Evolutionary conservation across 2,888 invertebrate genomes (phyloP), one percentile per base, ranked within the genome.

Genomic region (Eupithecia centaureata): DNA sequence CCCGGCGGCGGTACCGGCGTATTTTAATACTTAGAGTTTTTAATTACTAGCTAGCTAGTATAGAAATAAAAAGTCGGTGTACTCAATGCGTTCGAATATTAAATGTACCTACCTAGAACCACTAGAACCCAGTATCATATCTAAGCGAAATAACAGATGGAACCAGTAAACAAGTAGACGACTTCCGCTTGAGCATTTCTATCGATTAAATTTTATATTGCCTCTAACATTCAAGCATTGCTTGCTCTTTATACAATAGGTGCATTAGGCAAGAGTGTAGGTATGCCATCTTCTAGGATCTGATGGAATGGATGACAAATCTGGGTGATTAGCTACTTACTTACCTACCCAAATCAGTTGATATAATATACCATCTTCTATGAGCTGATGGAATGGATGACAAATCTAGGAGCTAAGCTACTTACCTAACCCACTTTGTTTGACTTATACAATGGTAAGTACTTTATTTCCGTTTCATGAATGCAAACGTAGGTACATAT

Each of bases 401-500:
- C 18, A 22, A 47, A 27, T 15, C 15, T 52, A 51, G 5, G 1
- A 5, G 5, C 13, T 5, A n/a, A n/a, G n/a, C n/a, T 51, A 25
- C 4, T 4, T 51, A 22, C 25, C 4, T 2, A 51, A 51, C 38
- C 18, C 38, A 42, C n/a, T 38, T n/a, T n/a, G n/a, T n/a, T n/a
- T 38, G n/a, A 7, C n/a, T 22, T 10, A 47, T 22, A 22, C 22
- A 51, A 25, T 38, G 51, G 8, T 25, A 22, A 3, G 8, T 47
- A 22, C 47, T 51, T 51, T 25, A 52, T 67, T 67, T 57, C 60
- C 47, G 42, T 59, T 63, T 33, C 32, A 30, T 57, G 61, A 57
- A 57, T 61, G 59, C 59, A 67, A 30, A 33, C 27, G 59, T 61
- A n/a, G n/a, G n/a, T n/a, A n/a, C n/a, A n/a, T n/a, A 63, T 42